Base-by-base conservation (phyloP, 2,888 invertebrate species). In the Lucinisca nassula region DNA sequence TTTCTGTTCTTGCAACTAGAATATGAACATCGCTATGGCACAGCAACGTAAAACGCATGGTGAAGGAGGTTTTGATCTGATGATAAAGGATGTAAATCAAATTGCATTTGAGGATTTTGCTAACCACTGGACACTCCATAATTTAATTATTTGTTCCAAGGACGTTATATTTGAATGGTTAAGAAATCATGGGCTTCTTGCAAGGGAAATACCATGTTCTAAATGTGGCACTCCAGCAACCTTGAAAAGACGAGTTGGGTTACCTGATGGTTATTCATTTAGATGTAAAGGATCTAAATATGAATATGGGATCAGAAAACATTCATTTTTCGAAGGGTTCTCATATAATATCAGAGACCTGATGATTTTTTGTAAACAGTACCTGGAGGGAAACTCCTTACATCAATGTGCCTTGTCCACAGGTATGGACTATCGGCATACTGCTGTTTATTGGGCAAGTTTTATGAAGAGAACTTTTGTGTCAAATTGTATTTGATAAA, bases 241-340 rank as follows among this genome's bases (percentile, higher is more conserved):
- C 6, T 8, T 61, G 27, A 61, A 30, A 61, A 61, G 61, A 21
- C 4, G 30, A 8, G 27, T 30, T 6, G 10, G 61, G 30, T 6
- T 2, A 8, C 17, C 51, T 4, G 51, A 51, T 21, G n/a, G 51
- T 2, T 30, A 30, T 61, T 30, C 30, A 17, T 61, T 61, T 12
- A 61, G 27, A 21, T 61, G 61, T 61, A 61, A 61, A 17, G 61
- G 45, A 4, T 55, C 24, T 6, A 49, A 38, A 14, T 79, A 84
- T 49, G 38, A 81, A 35, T 72, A 45, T 38, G 27, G 76, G 10
- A 67, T 40, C 17, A 49, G 84, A 35, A 81, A 79, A 17, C 67
- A 45, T 37, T 85, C 77, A 1, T 85, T 85, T 37, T 81, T 85
- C 40, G 70, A 79, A 27, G 37, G 35, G 24, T 85, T 81, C 3